Evolutionary conservation across 2,888 invertebrate species (phyloP), one percentile per base, ranked within the genome.

Genomic region (Phanerotoma sp.): DNA sequence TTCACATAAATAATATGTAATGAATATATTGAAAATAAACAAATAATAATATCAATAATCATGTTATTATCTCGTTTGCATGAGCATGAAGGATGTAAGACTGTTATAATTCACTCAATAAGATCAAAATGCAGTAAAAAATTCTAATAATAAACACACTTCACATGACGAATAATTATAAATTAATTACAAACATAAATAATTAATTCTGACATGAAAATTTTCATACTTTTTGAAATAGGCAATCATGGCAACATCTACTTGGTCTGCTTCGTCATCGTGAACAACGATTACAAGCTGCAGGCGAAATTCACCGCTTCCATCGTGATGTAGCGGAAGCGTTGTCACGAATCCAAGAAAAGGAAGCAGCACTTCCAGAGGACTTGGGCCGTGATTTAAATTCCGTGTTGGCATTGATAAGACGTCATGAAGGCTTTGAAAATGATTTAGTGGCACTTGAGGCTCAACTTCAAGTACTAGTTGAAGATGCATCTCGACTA

Each of bases 301-400:
- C 98, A 1, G 96, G 93, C 9, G 96, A 97, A 80, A 94, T 98
- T 63, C 98, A 98, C 78, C 86, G 96, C 51, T 98, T 96, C 84
- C 97, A 98, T 79, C 86, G 96, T 50, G 97, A 97, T 78, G 94
- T 92, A 2, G 92, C 90, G 18, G 96, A 97, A 72, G 90, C 95
- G 2, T 78, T 94, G 7, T 88, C 91, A 35, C 83, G 96, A 20
- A 95, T 94, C 35, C 92, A 91, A 64, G 96, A 94, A 74, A 94
- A 96, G 72, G 87, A 90, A 60, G 89, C 91, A 0, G 89, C 88
- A 3, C 84, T 98, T 37, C 90, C 91, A 1, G 87, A 87, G 1
- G 91, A 91, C 62, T 79, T 88, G 13, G 89, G 89, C 6, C 82
- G 91, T 44, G 96, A 96, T 79, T 82, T 93, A 50, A 90, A 94